Conservation (phyloP, 2,113 vertebrate genomes). For the Scatophagus argus region DNA sequence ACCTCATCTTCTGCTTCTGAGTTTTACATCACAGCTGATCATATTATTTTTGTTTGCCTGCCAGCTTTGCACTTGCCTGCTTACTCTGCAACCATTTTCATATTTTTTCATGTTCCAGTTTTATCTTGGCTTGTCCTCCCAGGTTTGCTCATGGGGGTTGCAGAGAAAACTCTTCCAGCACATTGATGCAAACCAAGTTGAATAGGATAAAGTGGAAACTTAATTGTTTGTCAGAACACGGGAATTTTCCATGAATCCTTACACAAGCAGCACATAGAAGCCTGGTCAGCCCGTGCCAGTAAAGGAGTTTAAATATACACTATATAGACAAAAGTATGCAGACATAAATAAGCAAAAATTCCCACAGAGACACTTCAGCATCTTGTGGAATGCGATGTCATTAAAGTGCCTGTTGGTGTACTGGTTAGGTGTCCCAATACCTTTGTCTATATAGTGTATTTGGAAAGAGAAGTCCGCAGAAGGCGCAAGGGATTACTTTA, state of each 20-base stretch:
- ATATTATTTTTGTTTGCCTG: slow-evolving; percentile 11
- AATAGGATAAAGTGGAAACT: not conserved
- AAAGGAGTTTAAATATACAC: not conserved
- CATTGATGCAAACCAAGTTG: not conserved
- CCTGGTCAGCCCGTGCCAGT: not conserved
- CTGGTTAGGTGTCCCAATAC: too few relatives aligned
- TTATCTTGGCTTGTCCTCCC: not conserved
- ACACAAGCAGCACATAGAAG: not conserved
- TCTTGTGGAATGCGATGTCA: too few relatives aligned
- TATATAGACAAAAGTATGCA: too few relatives aligned
- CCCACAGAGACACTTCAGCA: too few relatives aligned
- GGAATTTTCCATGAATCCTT: not conserved
- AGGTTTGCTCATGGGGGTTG: not conserved
- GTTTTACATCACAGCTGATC: slow-evolving; percentile 36
- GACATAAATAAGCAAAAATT: too few relatives aligned
- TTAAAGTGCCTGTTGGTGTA: too few relatives aligned
- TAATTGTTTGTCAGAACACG: not conserved
- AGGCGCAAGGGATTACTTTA: not conserved
- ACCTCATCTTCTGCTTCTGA: slow-evolving; percentile 1
- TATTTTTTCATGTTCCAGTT: not conserved
- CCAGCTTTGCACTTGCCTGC: slow-evolving; percentile 26
- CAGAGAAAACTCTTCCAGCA: not conserved
- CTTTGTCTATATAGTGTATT: too few relatives aligned
- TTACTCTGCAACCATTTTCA: slow-evolving; percentile 24
- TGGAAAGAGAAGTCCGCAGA: not conserved